Evolutionary conservation across 2,113 vertebrate species (phyloP).

Genomic region (Merops nubicus): DNA sequence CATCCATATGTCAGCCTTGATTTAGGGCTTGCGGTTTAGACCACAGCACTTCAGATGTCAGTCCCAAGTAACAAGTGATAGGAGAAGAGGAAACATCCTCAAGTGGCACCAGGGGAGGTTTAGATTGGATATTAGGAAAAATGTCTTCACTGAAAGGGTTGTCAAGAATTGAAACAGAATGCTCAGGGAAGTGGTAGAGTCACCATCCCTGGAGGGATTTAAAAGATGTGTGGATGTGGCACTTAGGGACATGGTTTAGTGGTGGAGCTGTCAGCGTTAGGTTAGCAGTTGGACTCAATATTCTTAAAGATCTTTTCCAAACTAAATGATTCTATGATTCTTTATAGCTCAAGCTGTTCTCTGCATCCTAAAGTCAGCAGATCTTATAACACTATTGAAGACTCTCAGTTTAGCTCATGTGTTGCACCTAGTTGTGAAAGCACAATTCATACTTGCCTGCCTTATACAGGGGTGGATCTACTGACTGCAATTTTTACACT

Average conservation of each 20-base stretch:
- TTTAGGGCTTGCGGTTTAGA: no score
- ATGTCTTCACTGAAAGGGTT: neutral
- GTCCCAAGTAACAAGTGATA: neutral
- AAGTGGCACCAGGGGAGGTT: fast-evolving
- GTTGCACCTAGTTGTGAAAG: neutral
- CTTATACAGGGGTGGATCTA: neutral
- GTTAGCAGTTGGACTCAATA: neutral
- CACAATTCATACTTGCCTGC: neutral
- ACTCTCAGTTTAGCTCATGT: neutral
- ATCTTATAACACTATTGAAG: neutral
- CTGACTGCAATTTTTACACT: neutral
- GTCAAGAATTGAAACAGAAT: neutral
- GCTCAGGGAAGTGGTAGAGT: neutral
- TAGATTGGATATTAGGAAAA: neutral
- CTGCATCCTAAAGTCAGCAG: neutral
- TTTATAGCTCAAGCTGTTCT: neutral
- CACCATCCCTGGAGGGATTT: neutral
- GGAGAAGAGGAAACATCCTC: neutral
- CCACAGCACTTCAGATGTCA: no score
- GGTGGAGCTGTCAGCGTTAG: neutral
- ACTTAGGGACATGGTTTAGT: neutral
- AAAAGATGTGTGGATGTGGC: neutral
- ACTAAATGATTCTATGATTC: neutral
- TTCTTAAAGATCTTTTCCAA: neutral
- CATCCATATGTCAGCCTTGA: no score